These are phyloP conservation scores for Spodoptera littoralis DNA, from an alignment of 2,888 invertebrate genomes.

Conservation along the genomic window DNA sequence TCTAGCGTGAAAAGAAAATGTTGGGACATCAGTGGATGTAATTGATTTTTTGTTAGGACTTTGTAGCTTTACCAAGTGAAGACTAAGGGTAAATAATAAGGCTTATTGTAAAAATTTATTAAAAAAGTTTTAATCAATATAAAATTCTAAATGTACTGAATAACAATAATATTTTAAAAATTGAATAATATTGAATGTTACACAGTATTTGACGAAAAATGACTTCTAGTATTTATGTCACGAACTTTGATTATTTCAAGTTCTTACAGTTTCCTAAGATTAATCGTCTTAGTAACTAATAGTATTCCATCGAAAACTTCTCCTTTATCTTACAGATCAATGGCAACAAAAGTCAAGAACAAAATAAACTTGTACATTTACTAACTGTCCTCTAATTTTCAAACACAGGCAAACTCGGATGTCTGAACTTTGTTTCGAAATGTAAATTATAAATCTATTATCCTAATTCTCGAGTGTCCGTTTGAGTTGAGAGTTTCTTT, in stretches of 20 bases:
- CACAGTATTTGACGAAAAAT: no score
- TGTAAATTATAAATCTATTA: conserved; percentile 59
- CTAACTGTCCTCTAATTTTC: conserved; percentile 39
- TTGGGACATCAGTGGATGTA: conserved; percentile 2
- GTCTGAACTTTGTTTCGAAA: conserved; percentile 50
- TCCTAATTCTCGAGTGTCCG: conserved; percentile 54
- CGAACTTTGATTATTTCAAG: no score
- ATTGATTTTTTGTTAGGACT: not conserved
- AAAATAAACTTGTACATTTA: conserved; percentile 38
- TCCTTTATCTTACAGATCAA: not conserved
- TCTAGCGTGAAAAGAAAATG: conserved; percentile 23
- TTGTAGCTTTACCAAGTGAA: no score
- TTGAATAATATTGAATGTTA: no score
- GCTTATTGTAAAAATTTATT: no score
- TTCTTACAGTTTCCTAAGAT: no score
- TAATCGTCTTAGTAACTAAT: no score
- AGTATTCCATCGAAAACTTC: not conserved
- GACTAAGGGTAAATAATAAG: no score
- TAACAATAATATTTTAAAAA: no score
- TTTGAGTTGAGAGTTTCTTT: conserved; percentile 53
- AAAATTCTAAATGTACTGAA: no score
- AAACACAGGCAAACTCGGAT: conserved; percentile 47
- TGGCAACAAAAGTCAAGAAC: conserved; percentile 20
- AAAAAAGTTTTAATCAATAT: no score
- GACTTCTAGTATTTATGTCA: no score